A percentile compares a stretch with the other conserved stretches of the same genome.
phyloP scores from a whole-genome alignment of 2,797 vertebrate genomes.

The Loris lydekkerianus region DNA sequence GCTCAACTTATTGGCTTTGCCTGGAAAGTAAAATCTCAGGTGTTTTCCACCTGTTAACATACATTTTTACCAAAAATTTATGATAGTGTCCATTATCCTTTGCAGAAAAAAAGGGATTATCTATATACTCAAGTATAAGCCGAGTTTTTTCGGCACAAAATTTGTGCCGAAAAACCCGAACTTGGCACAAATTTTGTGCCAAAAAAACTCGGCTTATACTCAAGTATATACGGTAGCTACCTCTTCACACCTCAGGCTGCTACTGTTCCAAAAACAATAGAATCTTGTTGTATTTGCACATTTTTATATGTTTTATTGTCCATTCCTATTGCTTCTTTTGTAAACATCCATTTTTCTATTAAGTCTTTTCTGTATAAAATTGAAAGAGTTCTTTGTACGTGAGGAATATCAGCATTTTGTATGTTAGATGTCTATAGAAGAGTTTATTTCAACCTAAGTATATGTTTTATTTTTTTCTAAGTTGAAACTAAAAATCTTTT shows the following conservation, averaged over 20 bases:
- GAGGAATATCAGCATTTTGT: constrained; percentile 42
- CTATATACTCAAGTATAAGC: too few species aligned
- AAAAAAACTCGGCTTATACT: too few species aligned
- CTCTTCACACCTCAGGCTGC: not conserved
- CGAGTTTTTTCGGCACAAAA: too few species aligned
- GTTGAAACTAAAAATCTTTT: constrained; percentile 29
- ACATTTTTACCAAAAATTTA: not conserved
- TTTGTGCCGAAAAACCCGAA: too few species aligned
- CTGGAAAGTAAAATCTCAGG: not conserved
- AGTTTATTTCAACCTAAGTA: not conserved
- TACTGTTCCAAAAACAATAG: not conserved
- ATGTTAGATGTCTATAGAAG: not conserved
- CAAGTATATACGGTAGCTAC: too few species aligned
- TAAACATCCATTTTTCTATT: not conserved
- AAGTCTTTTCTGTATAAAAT: not conserved
- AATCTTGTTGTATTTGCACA: not conserved
- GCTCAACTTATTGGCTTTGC: not conserved
- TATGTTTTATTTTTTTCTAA: not conserved
- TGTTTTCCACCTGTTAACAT: not conserved
- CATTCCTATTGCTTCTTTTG: not conserved
- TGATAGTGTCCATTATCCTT: not conserved
- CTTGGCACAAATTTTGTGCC: too few species aligned
- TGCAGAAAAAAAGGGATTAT: not conserved
- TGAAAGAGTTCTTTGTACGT: not conserved
- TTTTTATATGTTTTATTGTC: not conserved